These are phyloP conservation scores for Amphiprion ocellaris DNA, from an alignment of 2,113 vertebrate genomes.

Conservation along the genomic window DNA sequence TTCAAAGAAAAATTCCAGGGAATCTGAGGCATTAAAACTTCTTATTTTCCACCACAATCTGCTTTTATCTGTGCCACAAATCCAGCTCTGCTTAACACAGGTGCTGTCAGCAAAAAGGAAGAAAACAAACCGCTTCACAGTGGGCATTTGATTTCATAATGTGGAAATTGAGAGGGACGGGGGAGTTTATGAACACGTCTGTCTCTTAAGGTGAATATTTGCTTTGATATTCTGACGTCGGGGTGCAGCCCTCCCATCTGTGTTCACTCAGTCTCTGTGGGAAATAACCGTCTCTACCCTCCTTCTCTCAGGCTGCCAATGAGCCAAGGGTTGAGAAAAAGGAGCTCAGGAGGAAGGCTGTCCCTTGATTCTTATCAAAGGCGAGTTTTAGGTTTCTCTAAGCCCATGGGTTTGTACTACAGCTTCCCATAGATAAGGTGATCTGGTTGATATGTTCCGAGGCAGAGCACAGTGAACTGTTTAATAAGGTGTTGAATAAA, in stretches of 20 bases:
- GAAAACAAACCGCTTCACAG: slow-evolving; percentile 67
- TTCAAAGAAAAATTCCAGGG: slow-evolving; percentile 75
- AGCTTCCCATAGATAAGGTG: slow-evolving; percentile 50
- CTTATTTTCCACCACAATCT: slow-evolving; percentile 69
- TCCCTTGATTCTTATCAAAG: slow-evolving; percentile 64
- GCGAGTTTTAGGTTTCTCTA: slow-evolving; percentile 62
- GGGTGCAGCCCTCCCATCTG: slow-evolving; percentile 77
- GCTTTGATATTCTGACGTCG: slow-evolving; percentile 79
- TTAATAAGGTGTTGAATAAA: slow-evolving; percentile 20
- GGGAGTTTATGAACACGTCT: slow-evolving; percentile 75
- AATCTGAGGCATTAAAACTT: slow-evolving; percentile 76
- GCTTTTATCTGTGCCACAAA: slow-evolving; percentile 72
- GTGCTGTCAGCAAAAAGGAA: slow-evolving; percentile 62
- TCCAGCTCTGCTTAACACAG: slow-evolving; percentile 60
- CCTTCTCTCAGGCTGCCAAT: slow-evolving; percentile 43
- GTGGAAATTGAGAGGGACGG: slow-evolving; percentile 71
- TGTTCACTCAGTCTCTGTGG: slow-evolving; percentile 79
- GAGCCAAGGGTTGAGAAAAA: slow-evolving; percentile 34
- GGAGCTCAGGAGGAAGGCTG: slow-evolving; percentile 42
- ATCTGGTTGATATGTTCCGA: slow-evolving; percentile 20
- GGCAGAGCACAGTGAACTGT: slow-evolving; percentile 1
- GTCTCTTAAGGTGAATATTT: slow-evolving; percentile 76
- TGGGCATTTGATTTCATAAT: slow-evolving; percentile 68
- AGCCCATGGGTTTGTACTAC: slow-evolving; percentile 48
- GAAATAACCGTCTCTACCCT: slow-evolving; percentile 63